Evolutionary conservation across 1,140 invertebrate species (phyloP).

Genomic region (Drosophila kurseongensis): DNA sequence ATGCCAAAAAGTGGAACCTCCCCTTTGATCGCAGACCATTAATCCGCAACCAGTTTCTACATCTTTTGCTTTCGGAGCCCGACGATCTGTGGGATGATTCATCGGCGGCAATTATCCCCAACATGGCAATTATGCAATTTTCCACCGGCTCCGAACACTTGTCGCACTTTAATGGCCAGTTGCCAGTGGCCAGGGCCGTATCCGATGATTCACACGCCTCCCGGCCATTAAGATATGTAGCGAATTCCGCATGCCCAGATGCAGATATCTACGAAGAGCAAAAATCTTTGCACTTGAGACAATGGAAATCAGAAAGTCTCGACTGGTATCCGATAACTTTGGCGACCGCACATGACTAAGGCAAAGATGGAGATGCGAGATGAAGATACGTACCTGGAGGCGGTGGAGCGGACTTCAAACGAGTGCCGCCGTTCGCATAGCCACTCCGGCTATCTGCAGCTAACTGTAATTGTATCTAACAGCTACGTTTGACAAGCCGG

Average conservation of each 20-base stretch:
- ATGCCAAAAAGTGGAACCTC: conserved; percentile 18
- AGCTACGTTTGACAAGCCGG: conserved; percentile 69
- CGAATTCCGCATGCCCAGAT: conserved; percentile 34
- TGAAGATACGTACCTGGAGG: conserved; percentile 70
- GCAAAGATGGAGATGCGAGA: conserved; percentile 45
- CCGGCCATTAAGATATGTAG: conserved; percentile 21
- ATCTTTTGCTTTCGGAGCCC: conserved; percentile 16
- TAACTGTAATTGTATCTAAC: conserved; percentile 82
- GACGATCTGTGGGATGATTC: conserved; percentile 45
- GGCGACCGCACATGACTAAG: conserved; percentile 62
- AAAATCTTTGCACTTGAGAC: conserved; percentile 55
- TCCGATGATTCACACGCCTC: conserved; percentile 65
- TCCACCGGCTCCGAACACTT: conserved; percentile 60
- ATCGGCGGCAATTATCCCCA: conserved; percentile 42
- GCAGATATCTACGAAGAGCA: conserved; percentile 21
- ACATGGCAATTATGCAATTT: conserved; percentile 74
- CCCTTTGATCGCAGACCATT: conserved; percentile 19
- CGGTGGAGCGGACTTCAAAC: conserved; percentile 57
- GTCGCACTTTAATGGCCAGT: conserved; percentile 64
- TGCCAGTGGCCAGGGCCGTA: conserved; percentile 29
- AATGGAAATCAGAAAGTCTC: conserved; percentile 60
- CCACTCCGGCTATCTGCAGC: conserved; percentile 44
- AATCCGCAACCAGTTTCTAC: conserved; percentile 32
- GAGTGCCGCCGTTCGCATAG: conserved; percentile 31
- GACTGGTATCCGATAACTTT: conserved; percentile 50